phyloP scores from a whole-genome alignment of 2,797 vertebrate species.

The Bovichtus diacanthus region DNA sequence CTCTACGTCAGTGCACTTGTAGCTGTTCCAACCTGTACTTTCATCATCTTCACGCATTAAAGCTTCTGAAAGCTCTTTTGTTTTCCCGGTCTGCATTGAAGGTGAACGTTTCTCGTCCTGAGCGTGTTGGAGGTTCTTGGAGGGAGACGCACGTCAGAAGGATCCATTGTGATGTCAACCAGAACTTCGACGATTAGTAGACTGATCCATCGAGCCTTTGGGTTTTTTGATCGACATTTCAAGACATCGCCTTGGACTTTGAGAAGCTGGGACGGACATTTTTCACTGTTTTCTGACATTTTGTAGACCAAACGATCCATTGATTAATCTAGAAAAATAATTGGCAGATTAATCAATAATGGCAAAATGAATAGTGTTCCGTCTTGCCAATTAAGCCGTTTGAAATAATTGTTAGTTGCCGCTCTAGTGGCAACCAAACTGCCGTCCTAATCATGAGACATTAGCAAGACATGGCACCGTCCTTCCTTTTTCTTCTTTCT shows the following conservation, averaged over 20 bases:
- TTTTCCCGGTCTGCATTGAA: slow-evolving; percentile 29
- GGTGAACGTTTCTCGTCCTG: slow-evolving; percentile 11
- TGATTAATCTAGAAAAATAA: too few relatives aligned
- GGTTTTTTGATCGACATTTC: too few relatives aligned
- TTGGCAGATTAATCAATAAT: too few relatives aligned
- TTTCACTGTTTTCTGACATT: too few relatives aligned
- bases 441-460: slow-evolving; percentile 1
- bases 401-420: too few relatives aligned
- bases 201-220: too few relatives aligned
- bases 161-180: neutral
- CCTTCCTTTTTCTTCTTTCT: neutral
- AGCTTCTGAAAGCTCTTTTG: slow-evolving; percentile 51
- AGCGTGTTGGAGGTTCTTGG: neutral
- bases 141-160: neutral
- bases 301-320: too few relatives aligned
- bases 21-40: slow-evolving; percentile 57
- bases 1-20: slow-evolving; percentile 48
- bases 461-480: neutral
- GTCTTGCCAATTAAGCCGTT: too few relatives aligned
- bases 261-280: too few relatives aligned
- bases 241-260: too few relatives aligned
- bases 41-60: slow-evolving; percentile 48
- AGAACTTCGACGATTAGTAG: neutral
- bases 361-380: too few relatives aligned
- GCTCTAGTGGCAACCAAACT: too few relatives aligned